These are phyloP conservation scores for Cephalopachus bancanus DNA, from an alignment of 2,797 vertebrate genomes.

Conservation along the genomic window DNA sequence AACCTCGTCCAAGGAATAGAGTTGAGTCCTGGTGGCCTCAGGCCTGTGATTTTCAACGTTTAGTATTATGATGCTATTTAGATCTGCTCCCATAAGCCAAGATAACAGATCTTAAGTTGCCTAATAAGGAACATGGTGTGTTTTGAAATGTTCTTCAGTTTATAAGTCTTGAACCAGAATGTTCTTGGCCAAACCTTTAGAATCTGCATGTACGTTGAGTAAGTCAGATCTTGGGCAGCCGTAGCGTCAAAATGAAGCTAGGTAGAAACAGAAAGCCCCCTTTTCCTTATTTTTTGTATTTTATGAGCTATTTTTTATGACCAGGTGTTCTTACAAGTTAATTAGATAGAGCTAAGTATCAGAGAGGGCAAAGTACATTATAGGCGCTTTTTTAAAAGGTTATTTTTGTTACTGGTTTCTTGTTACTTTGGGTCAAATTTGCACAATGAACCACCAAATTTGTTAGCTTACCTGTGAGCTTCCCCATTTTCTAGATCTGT, in stretches of 20 bases:
- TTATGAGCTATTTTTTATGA: slow-evolving; percentile 75
- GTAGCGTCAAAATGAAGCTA: slow-evolving; percentile 37
- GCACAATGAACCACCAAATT: background rate
- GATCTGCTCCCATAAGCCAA: slow-evolving; percentile 78
- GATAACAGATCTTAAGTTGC: slow-evolving; percentile 83
- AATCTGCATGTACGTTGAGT: slow-evolving; percentile 37
- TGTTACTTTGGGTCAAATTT: slow-evolving; percentile 64
- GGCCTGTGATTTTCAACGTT: slow-evolving; percentile 82
- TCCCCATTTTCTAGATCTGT: slow-evolving; percentile 10
- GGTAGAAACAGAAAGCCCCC: background rate
- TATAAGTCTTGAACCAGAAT: slow-evolving; percentile 74
- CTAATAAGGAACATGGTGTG: slow-evolving; percentile 77
- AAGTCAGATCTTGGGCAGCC: slow-evolving; percentile 11
- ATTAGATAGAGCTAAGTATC: slow-evolving; percentile 61
- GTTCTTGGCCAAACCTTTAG: slow-evolving; percentile 70
- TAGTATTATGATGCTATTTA: slow-evolving; percentile 81
- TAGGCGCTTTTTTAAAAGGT: slow-evolving; percentile 19
- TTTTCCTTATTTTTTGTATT: slow-evolving; percentile 45
- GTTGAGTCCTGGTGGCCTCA: slow-evolving; percentile 78
- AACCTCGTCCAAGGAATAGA: slow-evolving; percentile 74
- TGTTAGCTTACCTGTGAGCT: background rate
- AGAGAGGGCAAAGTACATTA: slow-evolving; percentile 33
- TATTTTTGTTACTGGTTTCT: slow-evolving; percentile 38
- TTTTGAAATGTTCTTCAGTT: slow-evolving; percentile 79
- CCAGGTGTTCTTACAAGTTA: slow-evolving; percentile 72